Percentiles rank a stretch among this genome's conserved stretches.
These are phyloP conservation scores for Cavia porcellus DNA, from an alignment of 2,113 vertebrate genomes.

Conservation along the genomic window DNA sequence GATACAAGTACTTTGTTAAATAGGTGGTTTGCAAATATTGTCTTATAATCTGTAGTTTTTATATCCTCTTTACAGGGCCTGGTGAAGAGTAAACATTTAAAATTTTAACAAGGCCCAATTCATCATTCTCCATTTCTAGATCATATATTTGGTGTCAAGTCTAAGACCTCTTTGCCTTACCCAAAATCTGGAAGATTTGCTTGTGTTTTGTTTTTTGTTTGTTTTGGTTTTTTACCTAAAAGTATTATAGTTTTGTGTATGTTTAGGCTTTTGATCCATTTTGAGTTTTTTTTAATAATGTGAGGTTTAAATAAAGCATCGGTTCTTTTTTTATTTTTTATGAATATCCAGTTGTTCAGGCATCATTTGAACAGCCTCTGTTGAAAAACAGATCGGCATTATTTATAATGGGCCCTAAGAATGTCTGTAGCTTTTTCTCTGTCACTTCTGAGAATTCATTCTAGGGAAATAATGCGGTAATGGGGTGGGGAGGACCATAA, in stretches of 20 bases:
- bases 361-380: not conserved
- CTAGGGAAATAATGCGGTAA: constrained; percentile 48
- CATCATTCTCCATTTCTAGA: constrained; percentile 33
- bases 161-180: constrained; percentile 27
- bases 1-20: not conserved
- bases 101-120: constrained; percentile 17
- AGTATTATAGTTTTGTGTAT: not conserved
- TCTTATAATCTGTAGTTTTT: not conserved
- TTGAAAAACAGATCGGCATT: constrained; percentile 20
- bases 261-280: not conserved
- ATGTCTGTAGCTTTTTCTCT: not conserved
- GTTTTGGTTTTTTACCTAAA: not conserved
- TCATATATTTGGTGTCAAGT: not conserved
- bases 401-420: constrained; percentile 5
- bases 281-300: not conserved
- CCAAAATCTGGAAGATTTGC: constrained; percentile 1
- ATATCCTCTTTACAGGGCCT: constrained; percentile 5
- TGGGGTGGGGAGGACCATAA: not conserved
- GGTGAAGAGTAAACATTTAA: constrained; percentile 16
- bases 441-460: not conserved
- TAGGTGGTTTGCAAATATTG: not conserved
- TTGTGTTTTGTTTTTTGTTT: not conserved
- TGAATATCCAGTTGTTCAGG: not conserved
- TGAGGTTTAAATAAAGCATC: not conserved
- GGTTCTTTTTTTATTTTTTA: not conserved